Percentiles rank a stretch among this genome's conserved stretches.
These are phyloP conservation scores for Lagopus muta DNA, from an alignment of 2,113 vertebrate species.

Conservation along the genomic window DNA sequence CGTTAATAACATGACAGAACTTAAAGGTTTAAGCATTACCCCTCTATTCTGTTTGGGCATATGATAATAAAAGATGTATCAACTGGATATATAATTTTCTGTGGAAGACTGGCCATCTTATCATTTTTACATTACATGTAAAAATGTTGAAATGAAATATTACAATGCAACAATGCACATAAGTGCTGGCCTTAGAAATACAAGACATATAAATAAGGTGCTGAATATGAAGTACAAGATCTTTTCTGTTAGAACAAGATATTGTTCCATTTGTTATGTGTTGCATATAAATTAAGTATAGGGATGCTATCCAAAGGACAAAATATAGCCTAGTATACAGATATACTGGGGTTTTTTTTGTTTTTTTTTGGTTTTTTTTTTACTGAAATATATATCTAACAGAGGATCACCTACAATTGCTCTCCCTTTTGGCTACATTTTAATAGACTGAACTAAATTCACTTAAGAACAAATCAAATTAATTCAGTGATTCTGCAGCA, in stretches of 20 bases:
- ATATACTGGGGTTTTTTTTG: background rate
- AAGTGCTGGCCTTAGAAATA: constrained; percentile 41
- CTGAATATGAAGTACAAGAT: background rate
- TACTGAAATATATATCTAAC: background rate
- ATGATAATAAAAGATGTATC: background rate
- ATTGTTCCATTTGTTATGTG: constrained; percentile 31
- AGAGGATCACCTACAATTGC: background rate
- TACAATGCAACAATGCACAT: background rate
- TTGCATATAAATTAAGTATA: constrained; percentile 25
- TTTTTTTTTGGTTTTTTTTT: background rate
- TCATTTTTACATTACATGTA: background rate
- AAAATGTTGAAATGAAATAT: background rate
- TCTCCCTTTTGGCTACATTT: background rate
- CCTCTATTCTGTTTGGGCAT: background rate
- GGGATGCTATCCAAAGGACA: constrained; percentile 46
- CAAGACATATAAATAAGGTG: background rate
- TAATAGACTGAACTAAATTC: constrained; percentile 3
- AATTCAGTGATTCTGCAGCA: constrained; percentile 1
- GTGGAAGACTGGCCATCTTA: background rate
- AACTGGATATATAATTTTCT: background rate
- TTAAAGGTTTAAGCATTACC: background rate
- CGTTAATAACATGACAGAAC: background rate
- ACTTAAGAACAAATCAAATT: constrained; percentile 32
- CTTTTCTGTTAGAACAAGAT: constrained; percentile 27
- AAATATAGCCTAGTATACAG: background rate